Evolutionary conservation across 2,888 invertebrate species (phyloP), one percentile per base, ranked within the genome.

Genomic region (Thecophora atra): DNA sequence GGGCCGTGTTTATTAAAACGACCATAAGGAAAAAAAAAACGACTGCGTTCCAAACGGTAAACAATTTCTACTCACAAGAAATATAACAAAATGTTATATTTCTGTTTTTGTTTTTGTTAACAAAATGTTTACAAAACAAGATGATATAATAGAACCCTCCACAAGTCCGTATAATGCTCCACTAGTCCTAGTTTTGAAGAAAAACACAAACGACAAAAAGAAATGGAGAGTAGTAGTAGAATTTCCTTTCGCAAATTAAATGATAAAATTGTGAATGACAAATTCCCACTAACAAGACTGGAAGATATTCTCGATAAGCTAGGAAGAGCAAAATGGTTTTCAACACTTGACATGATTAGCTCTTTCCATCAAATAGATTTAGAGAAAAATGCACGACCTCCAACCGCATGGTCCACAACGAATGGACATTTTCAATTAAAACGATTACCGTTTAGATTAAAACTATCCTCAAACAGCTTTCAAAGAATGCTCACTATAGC

Each of bases 201-300:
- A 44, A 44, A 44, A 44, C n/a, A 44, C 44, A 44, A 11, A 7
- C 13, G 44, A 44, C 44, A 44, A 44, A 44, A 44, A 44, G 44
- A 44, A 44, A 44, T 44, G 44, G 44, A 44, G 44, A 44, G 44
- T 44, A 44, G 44, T 44, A 44, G 44, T 44, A n/a, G n/a, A n/a
- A n/a, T n/a, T n/a, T n/a, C n/a, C n/a, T n/a, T n/a, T n/a, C n/a
- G n/a, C n/a, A n/a, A n/a, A n/a, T n/a, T n/a, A n/a, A n/a, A n/a
- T n/a, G n/a, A n/a, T n/a, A n/a, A n/a, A n/a, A n/a, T n/a, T n/a
- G n/a, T n/a, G n/a, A n/a, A n/a, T n/a, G n/a, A n/a, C n/a, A n/a
- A n/a, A n/a, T n/a, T n/a, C n/a, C n/a, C n/a, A n/a, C n/a, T n/a
- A n/a, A n/a, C n/a, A n/a, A n/a, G n/a, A n/a, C n/a, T n/a, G n/a